Base-by-base conservation (phyloP, 2,888 invertebrate species). In the Nysson spinosus region DNA sequence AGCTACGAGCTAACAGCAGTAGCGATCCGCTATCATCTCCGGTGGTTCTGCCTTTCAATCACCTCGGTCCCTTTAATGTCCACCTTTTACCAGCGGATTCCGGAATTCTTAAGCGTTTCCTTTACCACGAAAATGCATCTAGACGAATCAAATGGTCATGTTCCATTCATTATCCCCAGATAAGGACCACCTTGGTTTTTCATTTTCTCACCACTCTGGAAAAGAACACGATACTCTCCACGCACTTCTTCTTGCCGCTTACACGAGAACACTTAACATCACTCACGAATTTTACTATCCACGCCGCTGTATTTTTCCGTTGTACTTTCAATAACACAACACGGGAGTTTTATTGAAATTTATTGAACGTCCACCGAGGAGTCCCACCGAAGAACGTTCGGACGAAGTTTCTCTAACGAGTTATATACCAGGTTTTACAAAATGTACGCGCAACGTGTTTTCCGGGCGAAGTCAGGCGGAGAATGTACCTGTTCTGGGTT, bases 51-150 rank as follows among this genome's bases (percentile, higher is more conserved):
- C 47, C 73, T 65, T 67, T 75, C 57, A 52, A 56, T 63, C 51
- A 28, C 28, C 43, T 11, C 5, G 12, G 6, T 6, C 37, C 32
- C 30, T 22, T 14, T 14, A 19, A 2, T 12, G 39, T 11, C 0
- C 24, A 14, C 11, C 44, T 50, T 47, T 56, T 62, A 30, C 62
- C 61, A 42, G 40, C 37, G 49, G 65, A 69, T 69, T 76, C 62
- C 58, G 42, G 54, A 57, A 70, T 75, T 62, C 68, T 50, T 61
- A 9, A 43, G 24, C 12, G 35, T 56, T 34, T 7, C 42, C 60
- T 66, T 75, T 69, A 75, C 71, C 52, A 75, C 58, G 63, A 71
- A 75, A 75, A 50, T 75, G 61, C 72, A 73, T 72, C 72, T 66
- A 66, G 44, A 40, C 39, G 62, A 24, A 26, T 56, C 55, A 14